Conservation (phyloP, 2,888 invertebrate species). For the Scrobipalpa atriplicella region DNA sequence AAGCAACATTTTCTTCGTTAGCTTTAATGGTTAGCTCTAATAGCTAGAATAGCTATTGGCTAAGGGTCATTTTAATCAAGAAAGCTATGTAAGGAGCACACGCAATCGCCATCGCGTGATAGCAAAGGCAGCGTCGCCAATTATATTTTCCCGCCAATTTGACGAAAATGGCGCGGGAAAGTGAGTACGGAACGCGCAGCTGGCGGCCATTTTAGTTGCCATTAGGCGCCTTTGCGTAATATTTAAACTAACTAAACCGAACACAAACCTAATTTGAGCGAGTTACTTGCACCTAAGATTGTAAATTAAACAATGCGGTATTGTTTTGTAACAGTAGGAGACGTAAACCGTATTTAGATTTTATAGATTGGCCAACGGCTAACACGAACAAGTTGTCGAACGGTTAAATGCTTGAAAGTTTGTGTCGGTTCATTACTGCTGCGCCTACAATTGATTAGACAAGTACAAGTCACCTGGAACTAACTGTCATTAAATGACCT, state of each 20-base stretch:
- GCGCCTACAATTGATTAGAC: not conserved
- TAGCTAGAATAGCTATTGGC: conserved; percentile 25
- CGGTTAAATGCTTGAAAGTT: not conserved
- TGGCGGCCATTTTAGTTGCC: conserved; percentile 54
- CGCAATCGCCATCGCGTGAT: conserved; percentile 68
- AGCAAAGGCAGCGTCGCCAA: conserved; percentile 41
- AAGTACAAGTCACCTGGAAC: conserved; percentile 3
- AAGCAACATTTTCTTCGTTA: conserved; percentile 17
- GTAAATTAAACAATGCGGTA: conserved; percentile 58
- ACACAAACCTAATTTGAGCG: conserved; percentile 59
- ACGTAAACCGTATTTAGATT: conserved; percentile 23
- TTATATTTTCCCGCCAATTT: conserved; percentile 62
- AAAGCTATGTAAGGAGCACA: conserved; percentile 41
- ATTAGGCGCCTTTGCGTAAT: conserved; percentile 58
- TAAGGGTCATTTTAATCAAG: conserved; percentile 36
- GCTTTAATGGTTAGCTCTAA: conserved; percentile 2
- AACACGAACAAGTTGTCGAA: conserved; percentile 9
- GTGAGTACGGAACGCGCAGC: conserved; percentile 50
- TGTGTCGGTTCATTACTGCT: conserved; percentile 1
- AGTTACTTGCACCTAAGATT: conserved; percentile 50
- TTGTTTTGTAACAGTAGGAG: conserved; percentile 40
- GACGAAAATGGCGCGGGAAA: conserved; percentile 70
- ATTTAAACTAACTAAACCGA: conserved; percentile 37
- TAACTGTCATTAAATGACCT: not conserved
- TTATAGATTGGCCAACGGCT: conserved; percentile 20